phyloP scores from a whole-genome alignment of 2,113 vertebrate genomes.

The Stigmatopora argus region DNA sequence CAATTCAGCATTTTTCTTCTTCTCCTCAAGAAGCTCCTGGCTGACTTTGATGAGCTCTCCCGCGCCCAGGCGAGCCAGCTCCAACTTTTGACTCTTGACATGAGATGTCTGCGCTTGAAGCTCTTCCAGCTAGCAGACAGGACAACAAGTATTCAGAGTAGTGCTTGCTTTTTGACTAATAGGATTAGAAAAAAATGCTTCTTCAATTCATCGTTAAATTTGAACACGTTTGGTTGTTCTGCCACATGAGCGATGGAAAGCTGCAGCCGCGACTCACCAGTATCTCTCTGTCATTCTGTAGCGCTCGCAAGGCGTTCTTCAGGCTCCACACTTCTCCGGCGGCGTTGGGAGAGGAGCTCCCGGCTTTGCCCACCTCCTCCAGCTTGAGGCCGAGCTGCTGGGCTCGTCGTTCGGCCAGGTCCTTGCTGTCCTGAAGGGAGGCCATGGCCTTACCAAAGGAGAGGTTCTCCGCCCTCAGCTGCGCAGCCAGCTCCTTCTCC shows the following conservation, averaged over 20 bases:
- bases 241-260: too few species aligned
- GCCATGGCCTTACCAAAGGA: slow-evolving; percentile 86
- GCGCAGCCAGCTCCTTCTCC: slow-evolving; percentile 75
- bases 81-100: slow-evolving; percentile 75
- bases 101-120: slow-evolving; percentile 76
- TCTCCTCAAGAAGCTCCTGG: slow-evolving; percentile 69
- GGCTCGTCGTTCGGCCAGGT: slow-evolving; percentile 71
- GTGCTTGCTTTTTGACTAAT: too few species aligned
- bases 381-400: slow-evolving; percentile 60
- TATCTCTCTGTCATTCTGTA: slow-evolving; percentile 88
- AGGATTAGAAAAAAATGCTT: too few species aligned
- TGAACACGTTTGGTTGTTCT: too few species aligned
- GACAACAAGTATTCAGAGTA: background rate
- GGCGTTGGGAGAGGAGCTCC: slow-evolving; percentile 21
- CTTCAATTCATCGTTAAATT: too few species aligned
- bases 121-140: slow-evolving; percentile 75
- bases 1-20: slow-evolving; percentile 44
- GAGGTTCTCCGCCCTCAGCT: slow-evolving; percentile 79
- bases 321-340: slow-evolving; percentile 79
- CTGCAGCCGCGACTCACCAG: slow-evolving; percentile 75
- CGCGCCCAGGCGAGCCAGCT: slow-evolving; percentile 75
- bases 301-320: slow-evolving; percentile 85
- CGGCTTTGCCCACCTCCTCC: slow-evolving; percentile 66
- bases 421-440: slow-evolving; percentile 85
- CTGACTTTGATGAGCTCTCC: slow-evolving; percentile 77